phyloP scores from a whole-genome alignment of 2,888 invertebrate genomes.

The Synergus laeviventris region DNA sequence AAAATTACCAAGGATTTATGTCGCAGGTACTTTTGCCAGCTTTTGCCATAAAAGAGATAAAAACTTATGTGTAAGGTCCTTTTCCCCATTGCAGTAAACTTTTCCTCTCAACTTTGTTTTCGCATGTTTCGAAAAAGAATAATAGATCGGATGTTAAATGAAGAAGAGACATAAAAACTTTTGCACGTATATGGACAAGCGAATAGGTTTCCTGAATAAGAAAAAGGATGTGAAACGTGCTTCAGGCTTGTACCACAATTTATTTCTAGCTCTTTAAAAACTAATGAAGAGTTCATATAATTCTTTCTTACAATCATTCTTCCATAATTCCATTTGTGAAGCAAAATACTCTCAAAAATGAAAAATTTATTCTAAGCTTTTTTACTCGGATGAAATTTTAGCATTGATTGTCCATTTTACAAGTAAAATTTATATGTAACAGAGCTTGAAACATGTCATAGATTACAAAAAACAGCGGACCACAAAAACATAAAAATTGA shows the following conservation, averaged over 20 bases:
- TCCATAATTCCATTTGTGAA: too few relatives aligned
- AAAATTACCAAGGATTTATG: too few relatives aligned
- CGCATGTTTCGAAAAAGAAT: not conserved
- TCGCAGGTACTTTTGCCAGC: not conserved
- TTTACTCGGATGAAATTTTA: not conserved
- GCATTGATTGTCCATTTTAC: not conserved
- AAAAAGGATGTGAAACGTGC: not conserved
- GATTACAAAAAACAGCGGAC: not conserved
- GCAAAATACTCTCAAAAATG: too few relatives aligned
- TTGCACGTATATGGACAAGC: not conserved
- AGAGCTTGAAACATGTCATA: not conserved
- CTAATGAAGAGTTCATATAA: not conserved
- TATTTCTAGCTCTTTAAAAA: not conserved
- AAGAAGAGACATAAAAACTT: constrained; percentile 11
- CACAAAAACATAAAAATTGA: not conserved
- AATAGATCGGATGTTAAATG: not conserved
- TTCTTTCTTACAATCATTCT: too few relatives aligned
- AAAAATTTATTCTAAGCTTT: too few relatives aligned
- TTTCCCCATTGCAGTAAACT: not conserved
- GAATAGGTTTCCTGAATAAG: not conserved
- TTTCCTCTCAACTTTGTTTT: not conserved
- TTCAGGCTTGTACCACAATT: not conserved
- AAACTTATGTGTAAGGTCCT: not conserved
- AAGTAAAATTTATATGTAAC: not conserved
- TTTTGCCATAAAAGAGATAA: not conserved